Evolutionary conservation across 2,797 vertebrate species (phyloP), one percentile per base, ranked within the genome.

Genomic region (Argya squamiceps): DNA sequence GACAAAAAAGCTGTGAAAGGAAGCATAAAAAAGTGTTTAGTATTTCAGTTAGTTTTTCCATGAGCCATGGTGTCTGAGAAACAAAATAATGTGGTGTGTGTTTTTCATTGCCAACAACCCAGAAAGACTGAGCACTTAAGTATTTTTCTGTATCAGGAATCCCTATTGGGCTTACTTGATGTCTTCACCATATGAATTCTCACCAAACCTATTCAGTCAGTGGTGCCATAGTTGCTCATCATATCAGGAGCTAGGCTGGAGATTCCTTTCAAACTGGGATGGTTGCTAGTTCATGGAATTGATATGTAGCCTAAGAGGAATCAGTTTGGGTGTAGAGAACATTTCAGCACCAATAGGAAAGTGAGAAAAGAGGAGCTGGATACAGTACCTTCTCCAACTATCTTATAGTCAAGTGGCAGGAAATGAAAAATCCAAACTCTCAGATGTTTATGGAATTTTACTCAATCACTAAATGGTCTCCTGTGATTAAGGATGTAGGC

Each of bases 1-100:
- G 94, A 96, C 88, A 96, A 88, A 95, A 96, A 93, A 91, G 64
- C 91, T 95, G 94, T 74, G 90, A 96, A 95, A 92, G 90, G 90
- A 96, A 96, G 76, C 85, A 92, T 94, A 84, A 96, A 95, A 92
- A 88, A 85, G 71, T 91, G 78, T 96, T 95, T 92, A 94, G 86
- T 87, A 92, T 95, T 97, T 82, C 78, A 78, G 85, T 69, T 96
- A 59, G 59, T 92, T 96, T 97, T 95, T 92, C 88, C 68, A 1
- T 83, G 90, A 95, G 84, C 89, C 53, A 6, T 68, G 34, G 60
- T 24, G 64, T 95, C 90, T 93, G 81, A 92, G 93, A 85, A 89
- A 91, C 84, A 89, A 94, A 96, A 80, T 67, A 91, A 27, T 18
- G 43, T 3, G 5, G 34, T 70, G 82, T 84, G 81, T 88, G 76